Evolutionary conservation across 2,113 vertebrate genomes (phyloP), one percentile per base, ranked within the genome.

Genomic region (Dolichallabes microphthalmus): DNA sequence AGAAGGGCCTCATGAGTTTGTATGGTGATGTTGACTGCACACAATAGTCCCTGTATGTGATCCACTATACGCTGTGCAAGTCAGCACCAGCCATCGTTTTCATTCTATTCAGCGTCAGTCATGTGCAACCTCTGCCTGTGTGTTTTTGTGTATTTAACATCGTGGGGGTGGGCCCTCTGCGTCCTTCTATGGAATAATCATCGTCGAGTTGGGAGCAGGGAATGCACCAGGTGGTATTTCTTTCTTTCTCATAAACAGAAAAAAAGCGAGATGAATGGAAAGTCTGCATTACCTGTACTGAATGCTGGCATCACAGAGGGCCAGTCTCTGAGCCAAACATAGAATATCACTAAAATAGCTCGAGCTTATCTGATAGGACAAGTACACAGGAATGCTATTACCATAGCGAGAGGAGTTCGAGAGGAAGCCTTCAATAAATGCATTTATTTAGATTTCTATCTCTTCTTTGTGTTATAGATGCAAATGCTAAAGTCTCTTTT

Each of bases 351-450:
- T 90, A 85, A 92, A 94, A 92, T 90, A 92, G 88, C 89, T 88
- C 73, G 39, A 92, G 90, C 90, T 92, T 92, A 94, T 92, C 90
- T 92, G 92, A 94, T 91, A 90, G 90, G 91, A 90, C 91, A 89
- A 85, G 84, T 91, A 93, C 93, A 92, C 89, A 91, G 83, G 91
- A 94, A 93, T 91, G 90, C 91, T 90, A 92, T 93, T 93, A 94
- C 89, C 88, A 91, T 66, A 82, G 85, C 85, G 88, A 68, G 45
- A 86, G 87, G 88, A 88, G 87, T 90, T 89, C 89, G 88, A 78
- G 82, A 89, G 86, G 89, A 91, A n/a, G 75, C 84, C 90, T 86
- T 64, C 88, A 89, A 86, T 89, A 82, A 71, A 91, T 92, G 82
- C 90, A 90, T 93, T 91, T 35, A 7, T 75, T 75, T 90, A 92